These are phyloP conservation scores for Epinephelus fuscoguttatus DNA, from an alignment of 2,113 vertebrate species.

Conservation along the genomic window DNA sequence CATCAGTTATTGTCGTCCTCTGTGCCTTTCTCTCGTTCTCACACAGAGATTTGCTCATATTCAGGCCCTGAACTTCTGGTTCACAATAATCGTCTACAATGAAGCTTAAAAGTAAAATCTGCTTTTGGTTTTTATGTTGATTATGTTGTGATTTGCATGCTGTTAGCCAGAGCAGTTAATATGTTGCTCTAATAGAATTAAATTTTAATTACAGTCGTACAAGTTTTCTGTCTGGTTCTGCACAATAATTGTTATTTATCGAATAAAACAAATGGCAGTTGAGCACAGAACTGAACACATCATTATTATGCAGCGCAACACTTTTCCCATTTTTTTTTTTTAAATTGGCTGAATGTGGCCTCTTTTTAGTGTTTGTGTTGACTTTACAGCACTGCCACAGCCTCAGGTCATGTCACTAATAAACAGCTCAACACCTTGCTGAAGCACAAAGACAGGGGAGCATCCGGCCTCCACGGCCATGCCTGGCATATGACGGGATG, in stretches of 20 bases:
- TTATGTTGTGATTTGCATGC: background rate
- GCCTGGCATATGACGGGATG: conserved; percentile 55
- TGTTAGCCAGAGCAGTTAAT: conserved; percentile 7
- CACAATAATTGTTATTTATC: background rate
- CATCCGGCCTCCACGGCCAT: conserved; percentile 57
- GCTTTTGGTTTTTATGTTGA: background rate
- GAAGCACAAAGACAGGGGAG: conserved; percentile 48
- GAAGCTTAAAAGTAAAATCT: background rate
- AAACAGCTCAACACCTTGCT: conserved; percentile 59
- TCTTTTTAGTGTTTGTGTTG: conserved; percentile 1
- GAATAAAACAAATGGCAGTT: background rate
- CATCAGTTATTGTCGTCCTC: conserved; percentile 13
- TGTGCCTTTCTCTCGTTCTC: background rate
- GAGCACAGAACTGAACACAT: background rate
- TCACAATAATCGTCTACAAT: conserved; percentile 19
- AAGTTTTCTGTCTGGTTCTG: conserved; percentile 10
- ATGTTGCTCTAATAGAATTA: conserved; percentile 1
- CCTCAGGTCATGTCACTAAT: conserved; percentile 41
- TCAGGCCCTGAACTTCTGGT: background rate
- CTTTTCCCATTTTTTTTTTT: background rate
- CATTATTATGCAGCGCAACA: background rate
- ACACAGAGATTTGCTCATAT: conserved; percentile 6
- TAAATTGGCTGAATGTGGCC: background rate
- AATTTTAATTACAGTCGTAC: background rate
- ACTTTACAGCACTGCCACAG: background rate